phyloP scores from a whole-genome alignment of 2,888 invertebrate species.

The Alviniconcha strummeri region DNA sequence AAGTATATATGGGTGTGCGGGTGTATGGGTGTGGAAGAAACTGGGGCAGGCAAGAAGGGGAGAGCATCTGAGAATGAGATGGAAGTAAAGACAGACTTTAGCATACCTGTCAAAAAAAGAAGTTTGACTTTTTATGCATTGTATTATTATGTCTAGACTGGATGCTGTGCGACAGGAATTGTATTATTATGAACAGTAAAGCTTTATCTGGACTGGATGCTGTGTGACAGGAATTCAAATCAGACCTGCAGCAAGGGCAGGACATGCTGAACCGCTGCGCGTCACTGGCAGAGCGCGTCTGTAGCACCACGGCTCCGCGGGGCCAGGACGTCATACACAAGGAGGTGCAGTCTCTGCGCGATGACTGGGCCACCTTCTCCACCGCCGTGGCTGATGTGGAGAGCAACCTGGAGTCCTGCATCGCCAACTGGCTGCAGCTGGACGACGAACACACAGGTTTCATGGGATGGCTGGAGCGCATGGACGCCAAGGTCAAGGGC shows the following conservation, averaged over 20 bases:
- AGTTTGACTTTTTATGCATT: too few relatives aligned
- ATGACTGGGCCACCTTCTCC: constrained; percentile 67
- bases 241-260: constrained; percentile 74
- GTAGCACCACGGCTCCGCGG: constrained; percentile 78
- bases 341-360: constrained; percentile 62
- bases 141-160: too few relatives aligned
- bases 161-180: constrained; percentile 43
- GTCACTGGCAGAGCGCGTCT: constrained; percentile 76
- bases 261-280: constrained; percentile 82
- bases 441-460: constrained; percentile 89
- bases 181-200: too few relatives aligned
- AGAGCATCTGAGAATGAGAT: too few relatives aligned
- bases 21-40: too few relatives aligned
- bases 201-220: too few relatives aligned
- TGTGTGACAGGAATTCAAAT: constrained; percentile 77
- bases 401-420: constrained; percentile 89
- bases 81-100: too few relatives aligned
- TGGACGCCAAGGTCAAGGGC: constrained; percentile 56
- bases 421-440: constrained; percentile 93
- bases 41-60: too few relatives aligned
- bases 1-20: too few relatives aligned
- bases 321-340: constrained; percentile 67
- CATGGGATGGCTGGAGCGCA: constrained; percentile 83
- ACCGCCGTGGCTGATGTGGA: constrained; percentile 79
- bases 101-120: too few relatives aligned